phyloP scores from a whole-genome alignment of 2,888 invertebrate species.

The Melieria omissa region DNA sequence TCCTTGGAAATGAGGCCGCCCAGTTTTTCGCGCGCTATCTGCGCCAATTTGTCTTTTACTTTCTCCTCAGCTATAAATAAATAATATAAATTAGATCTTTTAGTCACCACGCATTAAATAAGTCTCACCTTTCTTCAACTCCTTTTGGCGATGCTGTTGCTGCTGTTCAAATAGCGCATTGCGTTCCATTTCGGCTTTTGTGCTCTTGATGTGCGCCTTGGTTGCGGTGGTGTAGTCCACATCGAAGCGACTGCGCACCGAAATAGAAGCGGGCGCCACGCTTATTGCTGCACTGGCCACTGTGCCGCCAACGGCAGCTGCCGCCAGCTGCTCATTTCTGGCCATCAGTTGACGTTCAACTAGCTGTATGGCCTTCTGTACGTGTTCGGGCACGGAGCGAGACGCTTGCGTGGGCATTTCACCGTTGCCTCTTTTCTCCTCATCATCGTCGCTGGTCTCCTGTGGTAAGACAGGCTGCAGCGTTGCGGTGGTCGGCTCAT shows the following conservation, averaged over 20 bases:
- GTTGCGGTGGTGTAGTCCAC: conserved; percentile 34
- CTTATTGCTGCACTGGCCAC: conserved; percentile 14
- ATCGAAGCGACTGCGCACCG: conserved; percentile 41
- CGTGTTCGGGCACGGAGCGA: conserved; percentile 58
- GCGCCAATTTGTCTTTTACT: conserved; percentile 71
- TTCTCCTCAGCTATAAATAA: conserved; percentile 69
- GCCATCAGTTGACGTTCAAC: conserved; percentile 64
- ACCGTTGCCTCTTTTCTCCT: conserved; percentile 51
- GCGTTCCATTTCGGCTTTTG: conserved; percentile 47
- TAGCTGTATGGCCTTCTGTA: conserved; percentile 63
- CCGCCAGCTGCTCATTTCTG: conserved; percentile 53
- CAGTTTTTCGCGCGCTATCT: conserved; percentile 72
- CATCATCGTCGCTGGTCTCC: conserved; percentile 80
- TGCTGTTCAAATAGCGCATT: conserved; percentile 50
- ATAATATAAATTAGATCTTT: not conserved
- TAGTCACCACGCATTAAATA: not conserved
- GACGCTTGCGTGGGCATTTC: conserved; percentile 25
- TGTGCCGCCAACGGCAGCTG: conserved; percentile 40
- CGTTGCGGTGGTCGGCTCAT: conserved; percentile 73
- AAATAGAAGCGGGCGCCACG: not conserved
- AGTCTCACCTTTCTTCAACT: conserved; percentile 51
- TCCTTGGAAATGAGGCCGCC: conserved; percentile 71
- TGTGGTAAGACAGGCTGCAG: conserved; percentile 78
- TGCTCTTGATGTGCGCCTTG: conserved; percentile 24
- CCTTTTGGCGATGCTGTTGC: conserved; percentile 51